Evolutionary conservation across 2,113 vertebrate species (phyloP).

Genomic region (Amazona vittata): DNA sequence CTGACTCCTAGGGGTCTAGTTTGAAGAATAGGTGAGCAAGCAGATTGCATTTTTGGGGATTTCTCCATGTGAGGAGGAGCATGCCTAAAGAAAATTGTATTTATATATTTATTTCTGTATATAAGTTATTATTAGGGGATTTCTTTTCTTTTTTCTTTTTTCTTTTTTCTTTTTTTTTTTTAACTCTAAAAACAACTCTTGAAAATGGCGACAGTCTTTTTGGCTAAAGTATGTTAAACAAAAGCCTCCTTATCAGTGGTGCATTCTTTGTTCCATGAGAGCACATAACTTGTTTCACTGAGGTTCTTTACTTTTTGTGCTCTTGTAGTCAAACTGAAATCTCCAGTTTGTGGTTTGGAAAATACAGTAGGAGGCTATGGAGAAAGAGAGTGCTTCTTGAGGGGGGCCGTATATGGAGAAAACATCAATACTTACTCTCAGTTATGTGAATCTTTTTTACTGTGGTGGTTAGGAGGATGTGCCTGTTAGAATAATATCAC

Average conservation of each 20-base stretch:
- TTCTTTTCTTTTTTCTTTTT: not conserved
- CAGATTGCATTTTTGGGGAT: not conserved
- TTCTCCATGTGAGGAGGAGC: not conserved
- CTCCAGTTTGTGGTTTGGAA: not conserved
- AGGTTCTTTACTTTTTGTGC: conserved; percentile 9
- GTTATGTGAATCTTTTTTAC: not conserved
- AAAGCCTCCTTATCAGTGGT: not conserved
- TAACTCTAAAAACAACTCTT: not conserved
- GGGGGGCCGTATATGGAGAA: not conserved
- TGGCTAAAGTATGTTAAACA: not conserved
- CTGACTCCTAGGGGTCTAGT: not conserved
- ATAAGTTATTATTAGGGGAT: not conserved
- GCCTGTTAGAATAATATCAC: not conserved
- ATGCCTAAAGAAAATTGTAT: not conserved
- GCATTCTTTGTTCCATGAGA: not conserved
- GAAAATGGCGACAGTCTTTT: not conserved
- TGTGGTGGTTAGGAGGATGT: not conserved
- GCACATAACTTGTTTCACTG: not conserved
- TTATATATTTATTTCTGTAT: not conserved
- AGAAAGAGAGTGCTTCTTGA: not conserved
- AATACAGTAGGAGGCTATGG: not conserved
- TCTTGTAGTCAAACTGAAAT: not conserved
- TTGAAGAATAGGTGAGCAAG: not conserved
- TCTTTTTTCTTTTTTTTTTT: not conserved
- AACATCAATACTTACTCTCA: not conserved